Base-by-base conservation (phyloP, 2,113 vertebrate species). In the Melanerpes formicivorus region DNA sequence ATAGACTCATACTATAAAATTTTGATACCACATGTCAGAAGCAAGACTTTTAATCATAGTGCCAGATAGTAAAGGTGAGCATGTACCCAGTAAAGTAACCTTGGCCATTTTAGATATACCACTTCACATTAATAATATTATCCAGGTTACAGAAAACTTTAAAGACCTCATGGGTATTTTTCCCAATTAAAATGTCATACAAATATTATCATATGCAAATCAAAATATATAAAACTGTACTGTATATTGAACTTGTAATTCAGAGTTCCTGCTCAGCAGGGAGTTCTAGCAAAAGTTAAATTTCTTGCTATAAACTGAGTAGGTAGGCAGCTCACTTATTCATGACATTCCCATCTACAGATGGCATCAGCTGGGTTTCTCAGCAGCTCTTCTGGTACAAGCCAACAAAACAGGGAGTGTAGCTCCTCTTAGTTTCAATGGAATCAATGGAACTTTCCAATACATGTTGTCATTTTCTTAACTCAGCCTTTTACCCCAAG, bases 401-500 rank as follows among this genome's bases (percentile, higher is more conserved):
- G 52, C 29, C 56, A 70, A 48, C 21, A 58, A 15, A 84, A 60
- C 23, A 62, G 52, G 18, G 14, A 46, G 6, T 9, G n/a, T 9
- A 62, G n/a, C 29, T 71, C 29, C 73, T 79, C 8, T 37, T 58
- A 77, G 17, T 40, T 83, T 76, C 37, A 82, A 2, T 2, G 13
- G 29, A 75, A 72, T 22, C 22, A 42, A 73, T 50, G 48, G 21
- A 90, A 69, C 18, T 55, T 88, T 19, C 5, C 55, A 44, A n/a
- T 5, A 75, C 32, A 32, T 40, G 32, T 40, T 64, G 55, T 25
- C 14, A 88, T 59, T 85, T 90, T 46, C 40, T 58, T 60, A 50
- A 37, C 86, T 23, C 1, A 0, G 10, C 14, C 42, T 70, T 67
- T 44, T 56, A 11, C 27, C 18, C 34, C 1, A 2, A 44, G 6